phyloP scores from a whole-genome alignment of 1,140 invertebrate genomes.

The Varroa destructor region DNA sequence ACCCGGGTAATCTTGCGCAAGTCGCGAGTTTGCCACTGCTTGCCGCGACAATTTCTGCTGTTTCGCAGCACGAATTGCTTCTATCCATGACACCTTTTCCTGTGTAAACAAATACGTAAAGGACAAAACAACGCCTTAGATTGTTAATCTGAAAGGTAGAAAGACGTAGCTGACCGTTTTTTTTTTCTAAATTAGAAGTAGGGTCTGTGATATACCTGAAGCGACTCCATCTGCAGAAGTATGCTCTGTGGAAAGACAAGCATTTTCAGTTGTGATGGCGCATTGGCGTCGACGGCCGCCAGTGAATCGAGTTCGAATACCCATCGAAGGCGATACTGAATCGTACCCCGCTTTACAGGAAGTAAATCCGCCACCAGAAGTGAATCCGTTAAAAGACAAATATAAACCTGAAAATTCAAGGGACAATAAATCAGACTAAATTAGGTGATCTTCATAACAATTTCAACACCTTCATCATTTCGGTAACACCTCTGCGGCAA shows the following conservation, averaged over 20 bases:
- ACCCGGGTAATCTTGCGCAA: not conserved
- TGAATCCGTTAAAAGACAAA: slow-evolving; percentile 15
- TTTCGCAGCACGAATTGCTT: slow-evolving; percentile 80
- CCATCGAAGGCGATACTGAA: slow-evolving; percentile 12
- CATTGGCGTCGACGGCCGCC: slow-evolving; percentile 17
- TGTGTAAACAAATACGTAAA: not conserved
- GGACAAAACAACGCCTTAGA: too few relatives aligned
- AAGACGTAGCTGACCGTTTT: too few relatives aligned
- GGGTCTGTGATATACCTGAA: slow-evolving; percentile 30
- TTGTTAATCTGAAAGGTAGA: too few relatives aligned
- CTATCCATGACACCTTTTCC: slow-evolving; percentile 74
- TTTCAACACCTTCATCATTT: too few relatives aligned
- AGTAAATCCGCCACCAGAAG: slow-evolving; percentile 19
- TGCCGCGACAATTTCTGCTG: slow-evolving; percentile 48
- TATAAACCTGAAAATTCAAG: not conserved
- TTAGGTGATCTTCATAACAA: too few relatives aligned
- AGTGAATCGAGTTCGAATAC: slow-evolving; percentile 24
- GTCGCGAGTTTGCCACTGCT: slow-evolving; percentile 1
- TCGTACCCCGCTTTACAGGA: slow-evolving; percentile 13
- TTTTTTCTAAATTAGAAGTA: slow-evolving; percentile 31
- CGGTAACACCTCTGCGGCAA: too few relatives aligned
- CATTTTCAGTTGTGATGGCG: slow-evolving; percentile 13
- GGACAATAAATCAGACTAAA: too few relatives aligned
- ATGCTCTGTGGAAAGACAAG: slow-evolving; percentile 25
- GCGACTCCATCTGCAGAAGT: slow-evolving; percentile 31